Evolutionary conservation across 2,113 vertebrate genomes (phyloP), one percentile per base, ranked within the genome.

Genomic region (Gulo gulo): DNA sequence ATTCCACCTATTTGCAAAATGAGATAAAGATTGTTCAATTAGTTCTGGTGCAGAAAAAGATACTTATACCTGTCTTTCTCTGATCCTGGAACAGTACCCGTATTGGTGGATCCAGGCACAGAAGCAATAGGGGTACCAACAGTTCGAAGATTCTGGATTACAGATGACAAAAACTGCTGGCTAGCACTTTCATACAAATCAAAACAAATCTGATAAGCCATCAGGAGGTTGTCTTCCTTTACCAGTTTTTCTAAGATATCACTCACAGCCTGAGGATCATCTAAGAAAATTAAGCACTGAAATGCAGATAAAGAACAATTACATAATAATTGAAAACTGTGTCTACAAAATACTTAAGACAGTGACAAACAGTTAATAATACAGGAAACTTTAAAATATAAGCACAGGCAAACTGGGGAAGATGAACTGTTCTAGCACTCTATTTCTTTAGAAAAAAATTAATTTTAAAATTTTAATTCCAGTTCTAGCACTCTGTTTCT

Each of bases 131-230:
- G 99, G 36, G 99, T 99, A 67, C 99, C 99, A 71, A 99, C 99
- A 0, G 99, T 99, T 86, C 99, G 99, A 87, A 99, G 98, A 97
- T 99, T 99, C 98, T 99, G 99, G 97, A 99, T 99, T 82, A 99
- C 99, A 8, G 99, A 99, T 14, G 99, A 99, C 88, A 99, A 98
- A 98, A 99, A 99, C 99, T 99, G 99, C 98, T 99, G 99, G 98
- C 99, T 99, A 34, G 99, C 99, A 26, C 99, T 99, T 99, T 99
- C 99, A 23, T 99, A 99, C 83, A 99, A 98, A 98, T 99, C 99
- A 96, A 99, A 99, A 97, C 99, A 99, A 97, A 99, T 99, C 97
- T 99, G 99, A 97, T 99, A 99, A 42, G 99, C 99, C 99, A 99
- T 99, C 84, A 99, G 99, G 42, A 99, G 99, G 98, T 99, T 99